phyloP scores from a whole-genome alignment of 2,888 invertebrate genomes.

The Heliconius cydno region DNA sequence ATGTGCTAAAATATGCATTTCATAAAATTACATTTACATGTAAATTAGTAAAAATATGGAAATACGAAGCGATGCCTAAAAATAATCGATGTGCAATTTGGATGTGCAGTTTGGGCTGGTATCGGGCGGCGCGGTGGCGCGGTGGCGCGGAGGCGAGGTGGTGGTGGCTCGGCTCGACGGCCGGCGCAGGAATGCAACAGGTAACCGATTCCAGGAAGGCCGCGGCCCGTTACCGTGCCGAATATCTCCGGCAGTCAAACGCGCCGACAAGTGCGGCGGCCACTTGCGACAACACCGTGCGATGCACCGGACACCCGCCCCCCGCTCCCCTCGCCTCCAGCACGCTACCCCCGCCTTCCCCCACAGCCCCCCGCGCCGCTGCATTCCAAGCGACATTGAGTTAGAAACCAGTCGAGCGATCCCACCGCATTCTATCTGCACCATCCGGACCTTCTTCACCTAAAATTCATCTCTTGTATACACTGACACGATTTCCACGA shows the following conservation, averaged over 20 bases:
- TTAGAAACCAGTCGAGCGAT: conserved; percentile 79
- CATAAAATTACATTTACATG: background rate
- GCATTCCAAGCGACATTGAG: conserved; percentile 80
- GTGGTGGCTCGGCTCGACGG: conserved; percentile 59
- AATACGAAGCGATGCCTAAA: background rate
- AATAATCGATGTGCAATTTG: conserved; percentile 15
- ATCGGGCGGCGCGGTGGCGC: conserved; percentile 44
- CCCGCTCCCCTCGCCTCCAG: conserved; percentile 53
- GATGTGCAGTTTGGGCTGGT: background rate
- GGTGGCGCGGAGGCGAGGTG: conserved; percentile 63
- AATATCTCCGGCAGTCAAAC: conserved; percentile 82
- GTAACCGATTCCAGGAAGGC: conserved; percentile 83
- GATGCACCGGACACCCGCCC: conserved; percentile 64
- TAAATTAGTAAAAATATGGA: background rate
- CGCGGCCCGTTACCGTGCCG: conserved; percentile 83
- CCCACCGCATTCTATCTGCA: conserved; percentile 71
- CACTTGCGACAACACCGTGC: conserved; percentile 81
- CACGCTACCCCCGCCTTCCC: conserved; percentile 38
- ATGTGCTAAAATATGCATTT: too few species aligned
- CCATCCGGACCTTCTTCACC: conserved; percentile 56
- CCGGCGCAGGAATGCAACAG: conserved; percentile 81
- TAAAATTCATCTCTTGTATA: conserved; percentile 53
- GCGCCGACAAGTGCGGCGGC: conserved; percentile 82
- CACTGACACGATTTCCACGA: conserved; percentile 51
- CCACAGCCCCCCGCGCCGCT: conserved; percentile 53